Conservation (phyloP, 2,888 invertebrate species). For the Tricholauxania praeusta region DNA sequence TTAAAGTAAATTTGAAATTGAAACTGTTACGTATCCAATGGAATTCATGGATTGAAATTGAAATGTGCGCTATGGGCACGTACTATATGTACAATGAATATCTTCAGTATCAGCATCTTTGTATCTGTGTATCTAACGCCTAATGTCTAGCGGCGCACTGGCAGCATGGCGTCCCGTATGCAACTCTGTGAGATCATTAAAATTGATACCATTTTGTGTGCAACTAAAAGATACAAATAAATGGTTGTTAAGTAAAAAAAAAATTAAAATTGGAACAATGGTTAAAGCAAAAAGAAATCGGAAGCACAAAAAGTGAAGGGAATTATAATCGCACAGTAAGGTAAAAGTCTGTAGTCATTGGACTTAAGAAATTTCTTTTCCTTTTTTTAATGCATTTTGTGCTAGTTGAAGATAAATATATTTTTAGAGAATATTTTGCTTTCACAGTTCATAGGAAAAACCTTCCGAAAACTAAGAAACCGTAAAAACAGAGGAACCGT, state of each 20-base stretch:
- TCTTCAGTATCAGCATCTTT: background rate
- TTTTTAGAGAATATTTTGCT: too few relatives aligned
- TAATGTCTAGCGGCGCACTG: slow-evolving; percentile 14
- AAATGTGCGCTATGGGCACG: slow-evolving; percentile 26
- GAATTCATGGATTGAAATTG: slow-evolving; percentile 21
- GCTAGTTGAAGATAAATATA: too few relatives aligned
- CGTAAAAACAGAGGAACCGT: too few relatives aligned
- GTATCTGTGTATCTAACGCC: slow-evolving; percentile 3
- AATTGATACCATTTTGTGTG: slow-evolving; percentile 14
- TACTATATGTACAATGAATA: background rate
- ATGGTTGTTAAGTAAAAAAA: slow-evolving; percentile 5
- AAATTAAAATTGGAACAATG: slow-evolving; percentile 15
- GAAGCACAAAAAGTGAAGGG: background rate
- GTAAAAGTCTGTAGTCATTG: too few relatives aligned
- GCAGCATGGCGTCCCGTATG: slow-evolving; percentile 4
- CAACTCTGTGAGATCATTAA: slow-evolving; percentile 12
- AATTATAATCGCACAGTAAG: too few relatives aligned
- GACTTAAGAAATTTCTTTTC: too few relatives aligned
- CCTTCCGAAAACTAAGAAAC: too few relatives aligned
- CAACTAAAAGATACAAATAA: slow-evolving; percentile 24
- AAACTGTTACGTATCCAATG: slow-evolving; percentile 6
- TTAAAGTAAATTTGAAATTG: slow-evolving; percentile 16
- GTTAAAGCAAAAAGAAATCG: slow-evolving; percentile 10
- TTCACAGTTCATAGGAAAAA: too few relatives aligned
- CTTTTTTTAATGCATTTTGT: too few relatives aligned